Evolutionary conservation across 2,113 vertebrate species (phyloP).

Genomic region (Otis tarda): DNA sequence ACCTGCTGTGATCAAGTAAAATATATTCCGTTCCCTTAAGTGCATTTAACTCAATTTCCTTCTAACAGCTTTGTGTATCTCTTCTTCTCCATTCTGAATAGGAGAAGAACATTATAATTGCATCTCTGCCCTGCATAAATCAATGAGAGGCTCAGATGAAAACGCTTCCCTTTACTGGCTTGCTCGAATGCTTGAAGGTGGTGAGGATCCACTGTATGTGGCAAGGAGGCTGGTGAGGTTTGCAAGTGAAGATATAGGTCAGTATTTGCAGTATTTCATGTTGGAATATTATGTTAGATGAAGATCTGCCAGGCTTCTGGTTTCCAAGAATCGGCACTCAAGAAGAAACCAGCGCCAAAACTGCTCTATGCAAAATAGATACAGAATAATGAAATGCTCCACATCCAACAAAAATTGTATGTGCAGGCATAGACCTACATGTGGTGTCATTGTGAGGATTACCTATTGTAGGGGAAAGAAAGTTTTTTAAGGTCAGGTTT

Average conservation of each 20-base stretch:
- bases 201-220: conserved; percentile 93
- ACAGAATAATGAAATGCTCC: not conserved
- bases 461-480: not conserved
- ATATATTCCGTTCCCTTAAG: not conserved
- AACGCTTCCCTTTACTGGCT: conserved; percentile 97
- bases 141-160: conserved; percentile 93
- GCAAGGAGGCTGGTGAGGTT: conserved; percentile 93
- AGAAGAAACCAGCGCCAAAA: not conserved
- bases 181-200: conserved; percentile 96
- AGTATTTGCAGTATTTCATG: conserved; percentile 26
- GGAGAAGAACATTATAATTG: conserved; percentile 98
- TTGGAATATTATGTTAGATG: not conserved
- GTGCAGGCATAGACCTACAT: not conserved
- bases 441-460: not conserved
- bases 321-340: not conserved
- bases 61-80: not conserved
- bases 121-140: conserved; percentile 96
- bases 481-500: not conserved
- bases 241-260: conserved; percentile 96
- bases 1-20: not conserved
- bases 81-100: conserved; percentile 32
- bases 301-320: not conserved
- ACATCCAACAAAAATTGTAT: not conserved
- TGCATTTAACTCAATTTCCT: not conserved
- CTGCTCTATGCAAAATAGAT: not conserved